A percentile compares a stretch with the other conserved stretches of the same genome.
Evolutionary conservation across 2,888 invertebrate species (phyloP).

Genomic region (Cosmopolites sordidus): DNA sequence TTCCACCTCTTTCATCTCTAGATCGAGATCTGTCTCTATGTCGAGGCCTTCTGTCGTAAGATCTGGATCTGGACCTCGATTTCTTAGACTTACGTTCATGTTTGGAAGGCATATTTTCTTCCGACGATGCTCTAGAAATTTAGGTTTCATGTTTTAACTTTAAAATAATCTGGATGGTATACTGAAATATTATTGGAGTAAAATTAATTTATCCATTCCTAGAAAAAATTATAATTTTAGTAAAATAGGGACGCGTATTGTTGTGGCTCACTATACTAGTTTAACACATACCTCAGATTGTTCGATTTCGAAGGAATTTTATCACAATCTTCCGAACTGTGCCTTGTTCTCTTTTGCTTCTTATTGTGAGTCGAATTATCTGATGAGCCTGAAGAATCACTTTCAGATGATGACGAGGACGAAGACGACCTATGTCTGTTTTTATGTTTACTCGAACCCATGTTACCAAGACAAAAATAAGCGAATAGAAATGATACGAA

Average conservation of each 20-base stretch:
- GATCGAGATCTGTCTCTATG: conserved; percentile 12
- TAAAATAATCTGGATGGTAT: conserved; percentile 3
- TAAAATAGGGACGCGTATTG: neutral
- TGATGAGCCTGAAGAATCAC: conserved; percentile 17
- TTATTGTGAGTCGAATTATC: neutral
- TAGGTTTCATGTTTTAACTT: conserved; percentile 11
- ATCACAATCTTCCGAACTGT: conserved; percentile 27
- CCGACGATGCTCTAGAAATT: conserved; percentile 9
- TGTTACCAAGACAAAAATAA: conserved; percentile 1
- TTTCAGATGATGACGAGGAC: conserved; percentile 19
- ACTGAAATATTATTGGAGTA: conserved; percentile 9
- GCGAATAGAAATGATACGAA: too few species aligned
- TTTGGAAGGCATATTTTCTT: conserved; percentile 4
- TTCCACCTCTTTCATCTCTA: conserved; percentile 7
- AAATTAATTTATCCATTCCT: conserved; percentile 11
- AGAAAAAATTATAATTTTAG: conserved; percentile 11
- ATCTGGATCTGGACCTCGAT: conserved; percentile 6
- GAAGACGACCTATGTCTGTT: conserved; percentile 27
- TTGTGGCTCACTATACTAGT: neutral
- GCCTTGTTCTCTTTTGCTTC: conserved; percentile 9
- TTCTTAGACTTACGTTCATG: conserved; percentile 1
- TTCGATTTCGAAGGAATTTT: conserved; percentile 15
- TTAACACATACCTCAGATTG: conserved; percentile 14
- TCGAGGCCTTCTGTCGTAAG: neutral
- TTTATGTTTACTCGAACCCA: conserved; percentile 28